These are phyloP conservation scores for Tetragonula clypearis DNA, from an alignment of 1,140 invertebrate genomes.

Conservation along the genomic window DNA sequence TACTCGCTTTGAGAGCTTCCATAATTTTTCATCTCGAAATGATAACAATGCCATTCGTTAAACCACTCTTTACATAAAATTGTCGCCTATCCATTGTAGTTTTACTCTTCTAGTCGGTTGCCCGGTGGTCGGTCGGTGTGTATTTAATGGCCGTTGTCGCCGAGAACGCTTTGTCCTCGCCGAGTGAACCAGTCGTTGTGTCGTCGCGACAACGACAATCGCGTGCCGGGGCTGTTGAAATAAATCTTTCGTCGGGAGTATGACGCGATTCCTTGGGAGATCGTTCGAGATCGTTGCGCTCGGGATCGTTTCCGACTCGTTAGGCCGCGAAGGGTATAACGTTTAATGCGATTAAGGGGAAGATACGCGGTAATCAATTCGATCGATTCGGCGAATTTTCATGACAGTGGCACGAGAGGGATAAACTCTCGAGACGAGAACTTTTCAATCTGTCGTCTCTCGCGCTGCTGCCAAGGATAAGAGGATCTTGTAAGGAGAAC, in stretches of 20 bases:
- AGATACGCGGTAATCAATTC: slow-evolving; percentile 34
- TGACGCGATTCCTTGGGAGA: not conserved
- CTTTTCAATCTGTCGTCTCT: slow-evolving; percentile 63
- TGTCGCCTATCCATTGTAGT: slow-evolving; percentile 13
- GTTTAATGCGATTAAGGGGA: not conserved
- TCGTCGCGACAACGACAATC: slow-evolving; percentile 2
- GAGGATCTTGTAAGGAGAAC: slow-evolving; percentile 55
- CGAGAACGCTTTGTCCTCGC: slow-evolving; percentile 1
- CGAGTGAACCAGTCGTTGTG: not conserved
- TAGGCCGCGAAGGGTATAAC: not conserved
- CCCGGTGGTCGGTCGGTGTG: not conserved
- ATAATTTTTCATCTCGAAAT: slow-evolving; percentile 53
- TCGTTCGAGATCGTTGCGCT: not conserved
- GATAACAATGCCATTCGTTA: slow-evolving; percentile 56
- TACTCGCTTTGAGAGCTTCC: not conserved
- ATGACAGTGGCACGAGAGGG: not conserved
- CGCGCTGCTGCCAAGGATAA: slow-evolving; percentile 44
- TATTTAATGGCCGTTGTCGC: slow-evolving; percentile 27
- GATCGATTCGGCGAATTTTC: slow-evolving; percentile 56
- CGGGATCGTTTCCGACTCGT: not conserved
- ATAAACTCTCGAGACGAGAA: slow-evolving; percentile 33
- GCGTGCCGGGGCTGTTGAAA: not conserved
- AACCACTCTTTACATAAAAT: slow-evolving; percentile 43
- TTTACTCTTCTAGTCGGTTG: not conserved
- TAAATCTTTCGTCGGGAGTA: not conserved